A percentile compares a stretch with the other conserved stretches of the same genome.
These are phyloP conservation scores for Philhelius pedissequus DNA, from an alignment of 2,888 invertebrate genomes.

Conservation along the genomic window DNA sequence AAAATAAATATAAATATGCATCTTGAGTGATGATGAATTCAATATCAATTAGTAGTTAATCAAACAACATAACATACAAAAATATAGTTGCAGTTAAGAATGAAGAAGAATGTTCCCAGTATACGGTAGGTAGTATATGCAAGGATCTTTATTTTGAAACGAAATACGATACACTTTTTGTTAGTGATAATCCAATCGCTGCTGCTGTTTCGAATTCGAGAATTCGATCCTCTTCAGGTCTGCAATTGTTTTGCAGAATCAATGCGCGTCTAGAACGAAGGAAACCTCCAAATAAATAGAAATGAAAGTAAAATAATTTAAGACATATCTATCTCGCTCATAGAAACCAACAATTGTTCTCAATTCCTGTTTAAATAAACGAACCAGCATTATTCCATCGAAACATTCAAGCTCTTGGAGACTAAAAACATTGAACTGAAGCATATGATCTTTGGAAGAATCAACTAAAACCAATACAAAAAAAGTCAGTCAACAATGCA, in stretches of 20 bases:
- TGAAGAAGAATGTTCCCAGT: constrained; percentile 47
- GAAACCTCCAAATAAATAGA: not conserved
- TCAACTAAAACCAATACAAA: constrained; percentile 82
- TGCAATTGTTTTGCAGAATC: constrained; percentile 77
- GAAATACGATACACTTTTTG: not conserved
- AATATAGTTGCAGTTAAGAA: constrained; percentile 52
- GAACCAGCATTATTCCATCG: constrained; percentile 96
- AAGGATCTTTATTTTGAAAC: constrained; percentile 27
- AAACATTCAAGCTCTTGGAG: constrained; percentile 96
- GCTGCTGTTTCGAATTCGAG: constrained; percentile 70
- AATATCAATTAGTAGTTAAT: not conserved
- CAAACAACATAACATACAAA: constrained; percentile 15
- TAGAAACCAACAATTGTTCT: constrained; percentile 98
- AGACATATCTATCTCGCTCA: constrained; percentile 90
- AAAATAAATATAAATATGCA: constrained; percentile 52
- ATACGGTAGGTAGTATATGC: constrained; percentile 21
- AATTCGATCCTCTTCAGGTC: constrained; percentile 76
- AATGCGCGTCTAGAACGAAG: constrained; percentile 75
- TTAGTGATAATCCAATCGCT: constrained; percentile 51
- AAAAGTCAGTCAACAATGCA: not conserved
- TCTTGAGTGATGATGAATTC: constrained; percentile 45
- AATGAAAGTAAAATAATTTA: no score
- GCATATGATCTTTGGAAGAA: constrained; percentile 94
- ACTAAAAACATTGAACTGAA: constrained; percentile 97
- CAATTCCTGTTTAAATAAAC: constrained; percentile 96